Evolutionary conservation across 2,113 vertebrate species (phyloP), one percentile per base, ranked within the genome.

Genomic region (Percina caprodes): DNA sequence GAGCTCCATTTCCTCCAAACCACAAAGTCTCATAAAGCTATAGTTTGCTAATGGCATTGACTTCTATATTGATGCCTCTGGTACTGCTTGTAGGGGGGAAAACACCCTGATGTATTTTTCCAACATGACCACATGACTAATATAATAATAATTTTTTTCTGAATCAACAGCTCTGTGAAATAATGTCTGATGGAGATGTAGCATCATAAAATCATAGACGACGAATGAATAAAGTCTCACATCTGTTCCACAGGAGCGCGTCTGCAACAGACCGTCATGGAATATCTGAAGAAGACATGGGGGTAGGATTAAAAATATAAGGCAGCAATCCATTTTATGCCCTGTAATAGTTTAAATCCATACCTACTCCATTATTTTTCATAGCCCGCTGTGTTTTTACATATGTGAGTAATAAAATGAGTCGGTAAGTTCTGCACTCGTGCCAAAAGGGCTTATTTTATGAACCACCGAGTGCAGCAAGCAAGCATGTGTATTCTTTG

Each of bases 1-100:
- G 78, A 76, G 81, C 80, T 71, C 84, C 60, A 88, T 93, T 92
- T 92, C 91, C 83, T 72, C 26, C 82, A 88, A 69, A 94, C 94
- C 95, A 83, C 93, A 94, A 39, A 91, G 83, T 5, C 90, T 79
- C 76, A 84, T 94, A 90, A 95, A 95, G 83, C 74, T 90, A 60
- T 46, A 52, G 63, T 90, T 91, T 70, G 62, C 87, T 86, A 89
- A 88, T 88, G 70, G 74, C 83, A 77, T 66, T 67, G 46, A 66
- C 77, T 63, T 87, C 76, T 72, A 80, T 79, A 84, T 66, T 63
- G 71, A 91, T 88, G 89, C 82, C 83, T 87, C 68, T 74, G 77
- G 62, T 71, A 70, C 70, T 68, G 78, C 83, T 86, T 88, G 86
- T 85, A 82, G 70, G 85, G 89, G 89, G 89, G 87, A 90, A 89